Evolutionary conservation across 2,888 invertebrate species (phyloP).

Genomic region (Agrotis puta): DNA sequence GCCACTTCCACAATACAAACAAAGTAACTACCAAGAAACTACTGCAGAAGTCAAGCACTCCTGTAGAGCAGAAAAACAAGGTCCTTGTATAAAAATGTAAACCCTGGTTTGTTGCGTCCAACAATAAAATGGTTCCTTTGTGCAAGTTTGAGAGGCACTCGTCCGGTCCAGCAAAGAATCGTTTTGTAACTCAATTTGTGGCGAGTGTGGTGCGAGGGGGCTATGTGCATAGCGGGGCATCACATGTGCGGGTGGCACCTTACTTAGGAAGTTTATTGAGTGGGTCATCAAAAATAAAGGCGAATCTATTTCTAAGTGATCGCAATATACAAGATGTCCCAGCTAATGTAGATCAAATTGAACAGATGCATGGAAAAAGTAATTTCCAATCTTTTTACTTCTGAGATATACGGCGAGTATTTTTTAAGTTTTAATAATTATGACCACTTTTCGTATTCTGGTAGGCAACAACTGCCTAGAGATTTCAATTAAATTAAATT

Average conservation of each 20-base stretch:
- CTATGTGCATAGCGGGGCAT: conserved; percentile 49
- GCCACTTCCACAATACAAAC: neutral
- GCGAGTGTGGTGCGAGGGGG: conserved; percentile 76
- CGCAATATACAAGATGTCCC: no score
- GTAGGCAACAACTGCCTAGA: no score
- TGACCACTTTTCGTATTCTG: no score
- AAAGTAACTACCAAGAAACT: neutral
- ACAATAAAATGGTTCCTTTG: conserved; percentile 69
- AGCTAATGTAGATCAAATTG: no score
- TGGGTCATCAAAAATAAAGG: conserved; percentile 3
- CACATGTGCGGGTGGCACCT: conserved; percentile 17
- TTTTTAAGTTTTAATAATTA: no score
- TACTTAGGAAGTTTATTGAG: conserved; percentile 34
- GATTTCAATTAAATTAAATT: no score
- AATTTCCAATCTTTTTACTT: no score
- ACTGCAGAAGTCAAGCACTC: conserved; percentile 19
- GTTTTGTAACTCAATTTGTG: conserved; percentile 89
- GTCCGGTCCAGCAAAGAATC: conserved; percentile 81
- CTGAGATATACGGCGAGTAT: no score
- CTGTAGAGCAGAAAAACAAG: conserved; percentile 22
- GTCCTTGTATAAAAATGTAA: conserved; percentile 43
- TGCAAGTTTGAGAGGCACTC: conserved; percentile 84
- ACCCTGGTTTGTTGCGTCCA: conserved; percentile 65
- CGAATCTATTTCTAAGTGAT: no score
- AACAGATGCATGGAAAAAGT: no score